Evolutionary conservation across 2,797 vertebrate genomes (phyloP).

Genomic region (Esox lucius): DNA sequence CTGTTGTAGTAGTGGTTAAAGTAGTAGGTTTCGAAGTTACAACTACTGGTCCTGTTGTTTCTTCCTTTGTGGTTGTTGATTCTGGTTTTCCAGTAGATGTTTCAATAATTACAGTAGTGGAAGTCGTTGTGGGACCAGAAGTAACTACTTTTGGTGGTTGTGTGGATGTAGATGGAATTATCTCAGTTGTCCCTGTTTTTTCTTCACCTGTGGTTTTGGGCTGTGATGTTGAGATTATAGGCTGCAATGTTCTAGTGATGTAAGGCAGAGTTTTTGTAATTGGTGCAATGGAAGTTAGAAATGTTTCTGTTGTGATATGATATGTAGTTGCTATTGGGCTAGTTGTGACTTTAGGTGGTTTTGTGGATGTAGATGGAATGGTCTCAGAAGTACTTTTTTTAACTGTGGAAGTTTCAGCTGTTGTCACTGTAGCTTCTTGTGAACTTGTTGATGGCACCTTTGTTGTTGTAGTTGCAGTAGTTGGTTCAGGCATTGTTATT

Average conservation of each 20-base stretch:
- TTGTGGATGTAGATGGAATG: constrained; percentile 10
- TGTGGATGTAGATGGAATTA: constrained; percentile 9
- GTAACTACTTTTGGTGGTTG: constrained; percentile 5
- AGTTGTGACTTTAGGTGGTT: constrained; percentile 11
- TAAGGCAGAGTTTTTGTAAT: constrained; percentile 8
- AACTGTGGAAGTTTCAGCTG: neutral
- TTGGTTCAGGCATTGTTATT: neutral
- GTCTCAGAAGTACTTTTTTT: constrained; percentile 9
- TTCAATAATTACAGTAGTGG: constrained; percentile 16
- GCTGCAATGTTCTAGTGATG: neutral
- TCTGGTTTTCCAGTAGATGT: constrained; percentile 9
- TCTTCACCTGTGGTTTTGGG: neutral
- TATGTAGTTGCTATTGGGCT: constrained; percentile 8
- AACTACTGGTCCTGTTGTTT: neutral
- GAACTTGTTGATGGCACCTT: neutral
- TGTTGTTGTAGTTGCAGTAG: neutral
- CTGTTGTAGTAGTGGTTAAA: neutral
- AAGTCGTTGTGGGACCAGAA: constrained; percentile 9
- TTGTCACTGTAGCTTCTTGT: neutral
- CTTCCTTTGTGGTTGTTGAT: neutral
- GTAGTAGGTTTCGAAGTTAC: neutral
- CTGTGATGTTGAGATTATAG: neutral
- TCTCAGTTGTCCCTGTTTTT: neutral
- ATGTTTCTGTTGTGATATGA: neutral
- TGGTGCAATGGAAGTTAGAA: neutral